Percentiles rank a stretch among this genome's conserved stretches.
Conservation (phyloP, 2,888 invertebrate species). For the Leptothorax acervorum region DNA sequence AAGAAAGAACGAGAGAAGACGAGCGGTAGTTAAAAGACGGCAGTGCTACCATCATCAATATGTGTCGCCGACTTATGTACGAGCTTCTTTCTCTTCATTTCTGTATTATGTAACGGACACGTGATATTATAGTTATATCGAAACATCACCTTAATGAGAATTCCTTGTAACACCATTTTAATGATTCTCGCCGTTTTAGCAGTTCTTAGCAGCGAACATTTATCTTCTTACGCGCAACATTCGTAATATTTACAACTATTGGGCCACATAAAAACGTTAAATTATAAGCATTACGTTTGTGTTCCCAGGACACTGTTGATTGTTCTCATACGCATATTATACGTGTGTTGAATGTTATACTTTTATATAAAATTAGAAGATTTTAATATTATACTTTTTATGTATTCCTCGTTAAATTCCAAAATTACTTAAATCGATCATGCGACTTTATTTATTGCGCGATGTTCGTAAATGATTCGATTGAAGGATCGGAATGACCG, state of each 20-base stretch:
- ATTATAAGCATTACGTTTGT: not conserved
- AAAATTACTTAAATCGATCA: not conserved
- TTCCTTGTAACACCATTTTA: constrained; percentile 55
- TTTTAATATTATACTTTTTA: not conserved
- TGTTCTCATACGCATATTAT: not conserved
- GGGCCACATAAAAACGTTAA: not conserved
- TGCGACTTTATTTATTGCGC: not conserved
- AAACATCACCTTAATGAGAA: constrained; percentile 56
- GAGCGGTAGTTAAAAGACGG: constrained; percentile 79
- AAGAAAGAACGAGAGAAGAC: constrained; percentile 47
- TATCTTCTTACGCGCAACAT: constrained; percentile 22
- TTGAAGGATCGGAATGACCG: not conserved
- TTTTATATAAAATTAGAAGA: no score
- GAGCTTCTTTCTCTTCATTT: constrained; percentile 60
- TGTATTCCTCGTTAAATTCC: not conserved
- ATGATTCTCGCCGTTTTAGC: constrained; percentile 52
- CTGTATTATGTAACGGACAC: constrained; percentile 55
- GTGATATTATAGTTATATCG: constrained; percentile 58
- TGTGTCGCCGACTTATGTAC: constrained; percentile 80
- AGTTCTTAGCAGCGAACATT: constrained; percentile 41
- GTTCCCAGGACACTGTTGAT: not conserved
- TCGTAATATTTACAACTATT: constrained; percentile 10
- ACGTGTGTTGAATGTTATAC: not conserved
- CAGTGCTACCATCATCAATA: constrained; percentile 83
- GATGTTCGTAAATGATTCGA: not conserved